Percentiles rank a stretch among this genome's conserved stretches.
These are phyloP conservation scores for Sphaeramia orbicularis DNA, from an alignment of 2,797 vertebrate genomes.

Conservation along the genomic window DNA sequence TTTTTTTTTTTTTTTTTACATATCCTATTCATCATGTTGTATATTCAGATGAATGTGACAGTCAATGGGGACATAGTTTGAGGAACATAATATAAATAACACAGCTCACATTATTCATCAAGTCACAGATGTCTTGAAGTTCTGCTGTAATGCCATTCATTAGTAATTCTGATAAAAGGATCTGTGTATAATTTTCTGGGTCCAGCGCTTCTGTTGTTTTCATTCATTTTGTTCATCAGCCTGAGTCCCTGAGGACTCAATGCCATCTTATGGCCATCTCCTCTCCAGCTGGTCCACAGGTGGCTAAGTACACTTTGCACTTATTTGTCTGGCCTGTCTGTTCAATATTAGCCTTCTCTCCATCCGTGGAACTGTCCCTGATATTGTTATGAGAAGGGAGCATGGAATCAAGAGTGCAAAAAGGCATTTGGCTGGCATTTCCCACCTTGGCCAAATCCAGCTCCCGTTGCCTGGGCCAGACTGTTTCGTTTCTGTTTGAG, in stretches of 20 bases:
- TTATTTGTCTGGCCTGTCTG: constrained; percentile 75
- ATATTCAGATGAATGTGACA: background rate
- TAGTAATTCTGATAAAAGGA: constrained; percentile 53
- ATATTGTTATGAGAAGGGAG: constrained; percentile 71
- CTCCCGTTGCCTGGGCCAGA: constrained; percentile 70
- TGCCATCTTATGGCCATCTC: constrained; percentile 62
- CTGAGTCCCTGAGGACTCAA: constrained; percentile 58
- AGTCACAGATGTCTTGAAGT: constrained; percentile 49
- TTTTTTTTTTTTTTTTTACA: no score
- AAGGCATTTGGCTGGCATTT: constrained; percentile 85
- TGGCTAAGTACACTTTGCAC: constrained; percentile 75
- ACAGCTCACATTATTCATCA: constrained; percentile 21
- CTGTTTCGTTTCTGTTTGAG: constrained; percentile 77
- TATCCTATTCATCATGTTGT: no score
- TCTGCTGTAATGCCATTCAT: constrained; percentile 43
- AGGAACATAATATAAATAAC: constrained; percentile 19
- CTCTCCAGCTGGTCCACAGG: constrained; percentile 79
- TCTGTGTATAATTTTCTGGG: constrained; percentile 51
- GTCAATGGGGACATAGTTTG: constrained; percentile 17
- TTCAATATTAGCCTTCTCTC: constrained; percentile 77
- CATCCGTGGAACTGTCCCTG: constrained; percentile 51
- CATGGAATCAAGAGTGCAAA: constrained; percentile 68
- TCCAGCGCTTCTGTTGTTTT: constrained; percentile 67
- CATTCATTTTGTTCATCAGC: constrained; percentile 66
- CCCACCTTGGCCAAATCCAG: constrained; percentile 72